Percentiles rank a stretch among this genome's conserved stretches.
Evolutionary conservation across 2,797 vertebrate genomes (phyloP).

Genomic region (Scolopax rusticola): DNA sequence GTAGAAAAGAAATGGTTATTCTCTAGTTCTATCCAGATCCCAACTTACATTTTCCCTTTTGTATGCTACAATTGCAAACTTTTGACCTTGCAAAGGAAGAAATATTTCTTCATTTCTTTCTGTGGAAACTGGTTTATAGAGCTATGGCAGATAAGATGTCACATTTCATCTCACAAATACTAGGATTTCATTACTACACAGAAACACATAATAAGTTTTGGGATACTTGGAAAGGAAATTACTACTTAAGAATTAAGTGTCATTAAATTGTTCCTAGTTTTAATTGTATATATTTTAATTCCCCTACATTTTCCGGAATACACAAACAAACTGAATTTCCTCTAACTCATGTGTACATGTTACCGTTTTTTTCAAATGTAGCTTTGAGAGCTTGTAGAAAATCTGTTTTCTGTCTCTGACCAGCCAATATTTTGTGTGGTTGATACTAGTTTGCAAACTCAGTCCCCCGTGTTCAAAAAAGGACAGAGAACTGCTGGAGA

Average conservation of each 20-base stretch:
- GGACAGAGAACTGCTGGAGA: no score
- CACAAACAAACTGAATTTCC: background rate
- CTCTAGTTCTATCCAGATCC: background rate
- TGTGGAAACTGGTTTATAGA: background rate
- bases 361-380: background rate
- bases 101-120: constrained; percentile 3
- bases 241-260: background rate
- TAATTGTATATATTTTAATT: background rate
- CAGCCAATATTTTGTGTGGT: background rate
- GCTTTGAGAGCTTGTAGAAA: background rate
- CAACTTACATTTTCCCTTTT: background rate
- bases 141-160: background rate
- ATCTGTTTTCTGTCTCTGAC: background rate
- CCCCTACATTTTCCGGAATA: background rate
- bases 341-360: background rate
- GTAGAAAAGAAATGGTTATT: background rate
- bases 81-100: constrained; percentile 7
- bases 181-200: background rate
- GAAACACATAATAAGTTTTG: background rate
- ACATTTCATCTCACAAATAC: background rate
- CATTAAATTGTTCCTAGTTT: constrained; percentile 9
- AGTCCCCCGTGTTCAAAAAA: background rate
- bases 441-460: background rate
- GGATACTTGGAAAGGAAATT: background rate
- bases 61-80: background rate